Base-by-base conservation (phyloP, 2,797 vertebrate species). In the Falco concolor region DNA sequence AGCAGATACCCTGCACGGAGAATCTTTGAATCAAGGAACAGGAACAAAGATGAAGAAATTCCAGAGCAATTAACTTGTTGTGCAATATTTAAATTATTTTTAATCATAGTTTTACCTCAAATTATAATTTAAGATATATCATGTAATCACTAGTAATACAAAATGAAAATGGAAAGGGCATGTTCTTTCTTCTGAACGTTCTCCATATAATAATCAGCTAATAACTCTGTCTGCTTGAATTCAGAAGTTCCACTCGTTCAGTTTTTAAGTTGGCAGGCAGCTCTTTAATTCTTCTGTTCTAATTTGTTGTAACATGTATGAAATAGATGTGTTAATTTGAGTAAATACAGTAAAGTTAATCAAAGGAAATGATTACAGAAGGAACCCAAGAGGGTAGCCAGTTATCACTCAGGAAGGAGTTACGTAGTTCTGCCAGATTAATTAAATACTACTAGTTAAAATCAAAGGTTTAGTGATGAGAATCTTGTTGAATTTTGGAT, bases 41-140 rank as follows among this genome's bases (percentile, higher is more conserved):
- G 60, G 91, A 95, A 89, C 80, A 94, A 95, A 95, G 91, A 90
- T 96, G 88, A 96, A 97, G 95, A 95, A 74, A 96, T 95, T 95
- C 95, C 94, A 92, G 68, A 72, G 94, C 95, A 96, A 96, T 97
- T 96, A 96, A 94, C 93, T 89, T 95, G 91, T 95, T 92, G 90
- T 95, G 96, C 95, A 96, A 94, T 96, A 96, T 97, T 97, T 94
- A 96, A 96, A 97, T 96, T 90, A 85, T 95, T 97, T 97, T 95
- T 95, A 96, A 95, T 96, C 94, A 96, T 80, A 93, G 94, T 96
- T 96, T 95, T 94, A 84, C 96, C 93, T 95, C 91, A 90, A 96
- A 96, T 97, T 96, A 82, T 95, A 94, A 95, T 95, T 96, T 95
- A 94, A 95, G 96, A 92, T 95, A 95, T 84, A 88, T 96, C 96